Base-by-base conservation (phyloP, 2,797 vertebrate genomes). In the Heliangelus exortis region DNA sequence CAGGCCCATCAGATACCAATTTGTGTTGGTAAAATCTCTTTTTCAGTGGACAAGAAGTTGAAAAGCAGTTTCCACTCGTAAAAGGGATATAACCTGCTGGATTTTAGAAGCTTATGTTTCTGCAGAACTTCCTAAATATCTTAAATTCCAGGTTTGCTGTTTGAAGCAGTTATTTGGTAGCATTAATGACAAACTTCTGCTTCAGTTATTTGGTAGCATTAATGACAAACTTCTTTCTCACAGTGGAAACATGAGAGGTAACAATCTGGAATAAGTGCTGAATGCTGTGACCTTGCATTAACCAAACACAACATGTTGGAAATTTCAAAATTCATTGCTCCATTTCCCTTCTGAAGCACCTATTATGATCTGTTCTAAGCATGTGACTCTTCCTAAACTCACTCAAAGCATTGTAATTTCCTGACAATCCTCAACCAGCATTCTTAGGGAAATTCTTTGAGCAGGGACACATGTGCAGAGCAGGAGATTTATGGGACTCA, bases 361-460 rank as follows among this genome's bases (percentile, higher is more conserved):
- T 84, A 48, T 59, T 71, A 47, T 62, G 50, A 57, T 80, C 80
- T 59, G 65, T 84, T 91, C 84, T 77, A 71, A 89, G 82, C 84
- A 65, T 41, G 36, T 85, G 91, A 92, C 89, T 86, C 16, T 92
- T 96, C 94, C 91, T 63, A 82, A 97, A 96, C 92, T 97, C 79
- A 91, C 83, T 95, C 85, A 92, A 93, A 96, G 77, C 93, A 47
- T 94, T 96, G 86, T 92, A 96, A 97, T 97, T 97, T 98, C 97
- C 97, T 97, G 96, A 85, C 97, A 97, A 96, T 95, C 87, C 75
- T 91, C 66, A 16, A 3, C 88, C 39, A 86, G 73, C 90, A 93
- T 96, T 97, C 95, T 90, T 92, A 63, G 89, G 96, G 83, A 96
- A 97, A 97, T 97, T 97, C 95, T 87, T 93, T 91, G 68, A 92